phyloP scores from a whole-genome alignment of 2,113 vertebrate species.

The Semnornis frantzii region DNA sequence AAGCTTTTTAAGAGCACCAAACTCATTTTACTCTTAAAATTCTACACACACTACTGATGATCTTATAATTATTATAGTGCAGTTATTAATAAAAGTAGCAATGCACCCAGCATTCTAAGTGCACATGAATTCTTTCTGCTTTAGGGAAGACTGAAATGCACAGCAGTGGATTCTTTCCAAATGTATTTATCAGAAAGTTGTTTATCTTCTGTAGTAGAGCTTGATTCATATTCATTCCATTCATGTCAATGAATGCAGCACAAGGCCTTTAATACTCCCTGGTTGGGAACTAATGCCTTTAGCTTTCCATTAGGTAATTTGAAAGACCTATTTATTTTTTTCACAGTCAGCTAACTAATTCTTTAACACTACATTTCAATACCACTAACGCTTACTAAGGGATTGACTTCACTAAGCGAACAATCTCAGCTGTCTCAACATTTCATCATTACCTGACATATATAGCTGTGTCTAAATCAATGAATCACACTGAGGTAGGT shows the following conservation, averaged over 20 bases:
- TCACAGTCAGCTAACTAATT: constrained; percentile 61
- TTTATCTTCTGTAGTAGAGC: constrained; percentile 29
- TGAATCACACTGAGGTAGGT: constrained; percentile 28
- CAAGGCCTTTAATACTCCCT: constrained; percentile 57
- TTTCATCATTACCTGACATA: constrained; percentile 51
- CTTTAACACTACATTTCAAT: constrained; percentile 62
- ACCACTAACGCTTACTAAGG: constrained; percentile 57
- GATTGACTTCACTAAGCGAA: constrained; percentile 60
- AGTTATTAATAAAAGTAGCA: constrained; percentile 14
- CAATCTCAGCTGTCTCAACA: constrained; percentile 66
- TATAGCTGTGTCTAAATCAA: constrained; percentile 32
- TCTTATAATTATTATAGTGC: constrained; percentile 6
- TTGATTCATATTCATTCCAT: constrained; percentile 47
- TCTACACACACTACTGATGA: neutral
- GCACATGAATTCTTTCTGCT: neutral
- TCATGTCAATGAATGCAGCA: constrained; percentile 31
- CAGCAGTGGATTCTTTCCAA: neutral
- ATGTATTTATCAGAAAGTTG: constrained; percentile 3
- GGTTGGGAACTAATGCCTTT: constrained; percentile 53
- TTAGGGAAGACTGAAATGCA: constrained; percentile 13
- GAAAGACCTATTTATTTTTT: constrained; percentile 57
- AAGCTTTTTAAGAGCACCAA: neutral
- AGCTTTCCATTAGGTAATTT: constrained; percentile 66
- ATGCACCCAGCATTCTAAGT: neutral
- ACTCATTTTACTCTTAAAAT: constrained; percentile 10